Evolutionary conservation across 2,113 vertebrate species (phyloP).

Genomic region (Aspiorhynchus laticeps): DNA sequence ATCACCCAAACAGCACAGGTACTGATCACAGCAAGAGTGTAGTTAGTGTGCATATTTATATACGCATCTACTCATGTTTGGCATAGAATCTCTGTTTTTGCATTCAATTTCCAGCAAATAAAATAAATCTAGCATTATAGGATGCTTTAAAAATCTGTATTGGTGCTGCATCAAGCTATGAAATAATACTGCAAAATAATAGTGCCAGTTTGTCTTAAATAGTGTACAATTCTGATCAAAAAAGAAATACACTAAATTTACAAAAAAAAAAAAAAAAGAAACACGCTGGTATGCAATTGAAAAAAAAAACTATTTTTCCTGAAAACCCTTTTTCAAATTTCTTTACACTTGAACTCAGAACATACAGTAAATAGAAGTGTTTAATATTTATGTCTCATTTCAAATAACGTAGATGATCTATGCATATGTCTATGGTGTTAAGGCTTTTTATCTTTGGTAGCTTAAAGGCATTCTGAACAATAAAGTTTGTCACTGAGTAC

Average conservation of each 20-base stretch:
- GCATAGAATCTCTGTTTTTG: not conserved
- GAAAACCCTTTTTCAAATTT: slow-evolving; percentile 13
- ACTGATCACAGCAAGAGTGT: not conserved
- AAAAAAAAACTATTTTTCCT: not conserved
- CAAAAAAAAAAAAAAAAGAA: not conserved
- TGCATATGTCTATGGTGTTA: slow-evolving; percentile 40
- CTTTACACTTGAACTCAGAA: not conserved
- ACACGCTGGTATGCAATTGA: not conserved
- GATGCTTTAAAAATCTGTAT: not conserved
- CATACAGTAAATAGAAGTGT: slow-evolving; percentile 1
- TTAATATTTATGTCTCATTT: not conserved
- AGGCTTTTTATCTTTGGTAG: slow-evolving; percentile 69
- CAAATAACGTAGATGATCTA: not conserved
- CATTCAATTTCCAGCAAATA: slow-evolving; percentile 4
- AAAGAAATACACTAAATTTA: not conserved
- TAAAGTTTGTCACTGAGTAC: not conserved
- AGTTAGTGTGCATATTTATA: not conserved
- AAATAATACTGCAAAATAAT: slow-evolving; percentile 15
- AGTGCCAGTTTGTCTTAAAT: not conserved
- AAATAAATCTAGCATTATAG: not conserved
- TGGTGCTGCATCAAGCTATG: not conserved
- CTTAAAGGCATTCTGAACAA: slow-evolving; percentile 59
- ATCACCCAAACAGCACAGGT: not conserved
- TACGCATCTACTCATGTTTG: not conserved
- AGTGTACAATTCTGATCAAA: not conserved